Base-by-base conservation (phyloP, 2,888 invertebrate genomes). In the Platynereis dumerilii region DNA sequence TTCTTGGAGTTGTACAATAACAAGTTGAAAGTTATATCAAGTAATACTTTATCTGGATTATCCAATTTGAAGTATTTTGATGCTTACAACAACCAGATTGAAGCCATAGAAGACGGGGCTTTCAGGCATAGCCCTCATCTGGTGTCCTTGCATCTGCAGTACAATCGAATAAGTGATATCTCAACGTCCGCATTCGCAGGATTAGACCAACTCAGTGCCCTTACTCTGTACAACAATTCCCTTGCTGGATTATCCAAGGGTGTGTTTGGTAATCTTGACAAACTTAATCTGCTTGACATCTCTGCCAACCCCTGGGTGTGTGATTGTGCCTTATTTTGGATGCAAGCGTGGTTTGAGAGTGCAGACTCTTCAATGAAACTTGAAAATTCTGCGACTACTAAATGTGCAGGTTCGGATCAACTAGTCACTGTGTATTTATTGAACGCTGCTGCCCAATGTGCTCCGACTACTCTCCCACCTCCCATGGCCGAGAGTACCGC, bases 1-100 rank as follows among this genome's bases (percentile, higher is more conserved):
- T 58, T 42, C 42, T 54, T 66, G n/a, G 48, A 55, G 48, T 39
- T 66, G 28, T 53, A n/a, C 54, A 34, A 61, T 24, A 66, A 66
- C 53, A 39, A 56, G 3, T 5, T 66, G 20, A 29, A 22, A 3
- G 42, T 20, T 22, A 20, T 66, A n/a, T 27, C 58, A 3, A 20
- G 53, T 26, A n/a, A 20, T 17, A 58, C 56, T 2, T 58, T 66
- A 20, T 7, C 2, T 7, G 62, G 58, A 20, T 58, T 66, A 34
- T 3, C 2, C 2, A 54, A 27, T 12, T 48, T 66, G n/a, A 24
- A 22, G 7, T 42, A 29, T 15, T 54, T 66, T 2, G 60, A 56
- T 22, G 15, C 62, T 15, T 29, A 62, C 42, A 24, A 15, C 20
- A 66, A 66, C 22, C 15, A 58, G 20, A 12, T 66, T 7, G 42